phyloP scores from a whole-genome alignment of 2,888 invertebrate species.

The Drosophila mettleri region DNA sequence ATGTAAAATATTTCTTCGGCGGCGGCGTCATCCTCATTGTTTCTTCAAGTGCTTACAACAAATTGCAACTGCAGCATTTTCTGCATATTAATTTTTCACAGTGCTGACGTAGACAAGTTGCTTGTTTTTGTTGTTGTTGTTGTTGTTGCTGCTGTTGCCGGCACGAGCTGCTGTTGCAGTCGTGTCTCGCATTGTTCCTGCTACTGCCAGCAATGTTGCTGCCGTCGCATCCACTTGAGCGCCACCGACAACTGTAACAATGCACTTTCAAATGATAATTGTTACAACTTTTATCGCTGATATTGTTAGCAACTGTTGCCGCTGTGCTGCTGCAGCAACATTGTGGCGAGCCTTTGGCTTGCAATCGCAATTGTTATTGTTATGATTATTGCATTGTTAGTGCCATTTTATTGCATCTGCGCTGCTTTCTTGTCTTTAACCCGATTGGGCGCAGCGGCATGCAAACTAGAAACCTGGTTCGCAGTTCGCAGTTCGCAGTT shows the following conservation, averaged over 20 bases:
- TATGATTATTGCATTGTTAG: constrained; percentile 78
- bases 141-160: constrained; percentile 36
- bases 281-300: constrained; percentile 78
- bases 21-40: constrained; percentile 62
- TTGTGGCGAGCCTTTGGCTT: constrained; percentile 41
- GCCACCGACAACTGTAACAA: constrained; percentile 74
- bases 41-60: constrained; percentile 67
- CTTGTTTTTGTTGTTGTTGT: constrained; percentile 25
- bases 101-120: constrained; percentile 49
- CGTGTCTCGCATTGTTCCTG: constrained; percentile 21
- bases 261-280: constrained; percentile 81
- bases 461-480: constrained; percentile 32
- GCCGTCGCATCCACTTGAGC: constrained; percentile 59
- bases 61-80: constrained; percentile 76
- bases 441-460: constrained; percentile 13
- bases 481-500: constrained; percentile 1
- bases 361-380: constrained; percentile 59
- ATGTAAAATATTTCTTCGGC: constrained; percentile 67
- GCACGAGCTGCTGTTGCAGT: constrained; percentile 58
- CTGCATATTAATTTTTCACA: constrained; percentile 75
- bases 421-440: constrained; percentile 53
- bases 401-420: constrained; percentile 70
- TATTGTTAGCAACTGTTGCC: constrained; percentile 71
- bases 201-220: constrained; percentile 1
- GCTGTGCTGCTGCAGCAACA: constrained; percentile 42